phyloP scores from a whole-genome alignment of 2,888 invertebrate species.

The Hoplodrina blanda region DNA sequence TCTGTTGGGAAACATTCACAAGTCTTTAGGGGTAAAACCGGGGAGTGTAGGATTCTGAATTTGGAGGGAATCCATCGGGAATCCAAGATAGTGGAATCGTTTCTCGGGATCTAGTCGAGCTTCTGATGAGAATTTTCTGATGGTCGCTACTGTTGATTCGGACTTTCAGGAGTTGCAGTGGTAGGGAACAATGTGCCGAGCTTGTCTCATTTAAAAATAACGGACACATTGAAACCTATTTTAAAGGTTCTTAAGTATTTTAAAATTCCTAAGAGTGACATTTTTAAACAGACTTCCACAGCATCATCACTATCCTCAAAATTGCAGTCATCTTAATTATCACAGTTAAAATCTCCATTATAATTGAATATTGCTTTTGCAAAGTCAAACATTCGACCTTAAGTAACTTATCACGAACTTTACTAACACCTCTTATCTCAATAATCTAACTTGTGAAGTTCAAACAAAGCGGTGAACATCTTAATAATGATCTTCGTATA shows the following conservation, averaged over 20 bases:
- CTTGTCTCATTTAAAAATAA: too few species aligned
- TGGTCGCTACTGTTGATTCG: too few species aligned
- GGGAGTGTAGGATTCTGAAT: neutral
- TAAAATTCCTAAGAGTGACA: too few species aligned
- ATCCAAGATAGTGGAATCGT: too few species aligned
- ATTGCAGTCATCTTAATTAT: neutral
- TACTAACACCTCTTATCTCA: conserved; percentile 40
- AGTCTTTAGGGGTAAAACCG: neutral
- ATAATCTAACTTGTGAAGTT: conserved; percentile 41
- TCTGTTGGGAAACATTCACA: too few species aligned
- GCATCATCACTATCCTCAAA: neutral
- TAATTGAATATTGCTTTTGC: conserved; percentile 17
- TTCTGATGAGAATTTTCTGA: too few species aligned
- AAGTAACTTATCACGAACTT: conserved; percentile 34
- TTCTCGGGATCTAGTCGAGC: too few species aligned
- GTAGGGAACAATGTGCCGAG: too few species aligned
- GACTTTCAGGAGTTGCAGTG: too few species aligned
- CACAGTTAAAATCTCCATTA: neutral
- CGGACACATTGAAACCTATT: too few species aligned
- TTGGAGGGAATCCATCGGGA: too few species aligned
- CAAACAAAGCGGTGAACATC: conserved; percentile 47
- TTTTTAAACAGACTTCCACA: neutral
- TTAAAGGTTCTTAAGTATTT: too few species aligned
- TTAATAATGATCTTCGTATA: conserved; percentile 52
- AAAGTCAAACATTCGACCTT: conserved; percentile 12